phyloP scores from a whole-genome alignment of 1,140 invertebrate genomes.

The Platyscapa corneri region DNA sequence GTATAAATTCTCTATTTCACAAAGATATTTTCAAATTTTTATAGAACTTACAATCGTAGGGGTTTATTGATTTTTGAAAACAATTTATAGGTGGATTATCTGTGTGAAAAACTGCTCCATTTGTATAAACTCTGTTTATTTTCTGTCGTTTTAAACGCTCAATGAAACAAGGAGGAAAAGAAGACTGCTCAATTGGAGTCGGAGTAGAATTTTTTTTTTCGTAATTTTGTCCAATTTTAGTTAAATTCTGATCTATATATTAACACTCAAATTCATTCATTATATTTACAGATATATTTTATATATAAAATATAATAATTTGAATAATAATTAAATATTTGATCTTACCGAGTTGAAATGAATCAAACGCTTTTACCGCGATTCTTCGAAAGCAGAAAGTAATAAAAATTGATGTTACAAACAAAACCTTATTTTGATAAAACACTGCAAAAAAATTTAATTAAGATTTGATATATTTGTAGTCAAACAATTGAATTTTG shows the following conservation, averaged over 20 bases:
- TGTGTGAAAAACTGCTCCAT: slow-evolving; percentile 54
- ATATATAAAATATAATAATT: neutral
- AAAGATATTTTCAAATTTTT: too few relatives aligned
- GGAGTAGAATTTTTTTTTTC: slow-evolving; percentile 6
- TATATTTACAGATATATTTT: neutral
- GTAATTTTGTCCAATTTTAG: neutral
- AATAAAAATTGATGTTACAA: neutral
- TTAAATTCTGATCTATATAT: slow-evolving; percentile 16
- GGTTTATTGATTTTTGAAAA: neutral
- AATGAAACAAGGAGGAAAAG: neutral
- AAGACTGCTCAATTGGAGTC: neutral
- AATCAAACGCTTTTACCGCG: neutral
- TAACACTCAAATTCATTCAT: neutral
- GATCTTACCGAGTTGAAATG: slow-evolving; percentile 7
- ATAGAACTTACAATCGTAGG: neutral
- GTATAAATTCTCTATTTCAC: too few relatives aligned
- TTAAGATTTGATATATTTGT: too few relatives aligned
- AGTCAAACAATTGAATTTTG: neutral
- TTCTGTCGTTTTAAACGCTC: neutral
- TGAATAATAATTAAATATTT: neutral
- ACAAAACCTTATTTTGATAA: neutral
- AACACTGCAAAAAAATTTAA: slow-evolving; percentile 19
- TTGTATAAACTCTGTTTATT: neutral
- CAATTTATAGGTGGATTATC: slow-evolving; percentile 54
- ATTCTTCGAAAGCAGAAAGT: neutral